Percentiles rank a stretch among this genome's conserved stretches.
Evolutionary conservation across 37 sponge, comb jelly and placozoan species (phyloP).

Genomic region (Theonella swinhoei): DNA sequence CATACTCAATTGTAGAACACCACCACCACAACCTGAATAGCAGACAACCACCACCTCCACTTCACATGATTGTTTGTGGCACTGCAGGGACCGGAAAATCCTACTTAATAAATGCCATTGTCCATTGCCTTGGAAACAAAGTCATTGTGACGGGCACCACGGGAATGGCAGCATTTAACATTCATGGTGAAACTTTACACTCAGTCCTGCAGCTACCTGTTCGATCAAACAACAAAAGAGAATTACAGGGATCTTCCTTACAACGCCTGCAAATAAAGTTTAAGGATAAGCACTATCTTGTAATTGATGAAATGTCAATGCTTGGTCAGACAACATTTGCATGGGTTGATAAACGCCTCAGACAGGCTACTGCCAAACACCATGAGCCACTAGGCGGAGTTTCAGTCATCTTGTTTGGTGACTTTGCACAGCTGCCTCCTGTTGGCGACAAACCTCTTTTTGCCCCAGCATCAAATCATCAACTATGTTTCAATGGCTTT

Average conservation of each 20-base stretch:
- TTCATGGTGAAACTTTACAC: slow-evolving; percentile 45
- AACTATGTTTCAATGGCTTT: background rate
- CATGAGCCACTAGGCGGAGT: slow-evolving; percentile 33
- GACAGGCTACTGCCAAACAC: slow-evolving; percentile 6
- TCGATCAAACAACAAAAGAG: background rate
- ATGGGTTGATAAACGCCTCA: slow-evolving; percentile 27
- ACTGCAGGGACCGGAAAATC: slow-evolving; percentile 43
- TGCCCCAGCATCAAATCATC: background rate
- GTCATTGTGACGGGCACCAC: slow-evolving; percentile 22
- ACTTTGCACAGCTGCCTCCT: slow-evolving; percentile 48
- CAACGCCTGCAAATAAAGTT: slow-evolving; percentile 14
- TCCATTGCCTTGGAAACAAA: background rate
- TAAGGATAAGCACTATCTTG: slow-evolving; percentile 9
- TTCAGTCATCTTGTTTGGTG: slow-evolving; percentile 38
- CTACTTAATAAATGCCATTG: slow-evolving; percentile 27
- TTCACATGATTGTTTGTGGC: slow-evolving; percentile 31
- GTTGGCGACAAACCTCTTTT: slow-evolving; percentile 39
- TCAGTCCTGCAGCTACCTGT: slow-evolving; percentile 19
- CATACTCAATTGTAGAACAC: background rate
- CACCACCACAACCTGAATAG: background rate
- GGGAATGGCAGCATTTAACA: slow-evolving; percentile 38
- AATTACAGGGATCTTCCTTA: slow-evolving; percentile 20
- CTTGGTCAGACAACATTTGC: slow-evolving; percentile 22
- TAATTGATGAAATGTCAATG: slow-evolving; percentile 64
- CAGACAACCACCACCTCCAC: no score